Base-by-base conservation (phyloP, 2,888 invertebrate genomes). In the Xestia c-nigrum region DNA sequence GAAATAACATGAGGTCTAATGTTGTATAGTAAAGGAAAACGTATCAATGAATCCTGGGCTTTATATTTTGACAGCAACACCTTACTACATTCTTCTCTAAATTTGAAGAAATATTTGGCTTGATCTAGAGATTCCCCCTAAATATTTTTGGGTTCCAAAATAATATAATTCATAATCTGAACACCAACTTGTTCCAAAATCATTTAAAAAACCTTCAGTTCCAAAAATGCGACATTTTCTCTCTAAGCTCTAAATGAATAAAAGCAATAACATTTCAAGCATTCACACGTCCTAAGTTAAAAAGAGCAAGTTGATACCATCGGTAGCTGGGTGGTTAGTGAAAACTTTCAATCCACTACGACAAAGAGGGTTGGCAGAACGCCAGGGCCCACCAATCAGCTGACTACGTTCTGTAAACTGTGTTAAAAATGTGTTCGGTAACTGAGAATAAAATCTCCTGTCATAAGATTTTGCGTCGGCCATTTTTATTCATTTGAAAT, bases 291-390 rank as follows among this genome's bases (percentile, higher is more conserved):
- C n/a, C 61, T 77, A 71, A 69, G 46, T 67, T 72, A 79, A 85
- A 87, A 78, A 82, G 82, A 80, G 74, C 81, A 83, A 83, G 66
- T 40, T 65, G 88, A 86, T 85, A 81, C 46, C 61, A 82, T 88
- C 85, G 55, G 69, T 74, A 64, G 65, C 73, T 68, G 67, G 50
- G 31, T 72, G 78, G 81, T 80, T 78, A 87, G 82, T 84, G 87
- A 83, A 88, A 80, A 83, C 80, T 87, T 86, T 83, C 85, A 88
- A 86, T 86, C 84, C 78, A 80, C 81, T 83, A 76, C 65, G 72
- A 84, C 75, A 81, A 79, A 81, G 77, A 46, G 63, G 64, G 46
- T 64, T 88, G 88, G 88, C 89, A 76, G 57, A 21, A 14, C 7
- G 88, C 88, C 88, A 89, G 78, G 38, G 19, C 63, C 47, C 71